These are phyloP conservation scores for Sepiola atlantica DNA, from an alignment of 2,888 invertebrate species.

Conservation along the genomic window DNA sequence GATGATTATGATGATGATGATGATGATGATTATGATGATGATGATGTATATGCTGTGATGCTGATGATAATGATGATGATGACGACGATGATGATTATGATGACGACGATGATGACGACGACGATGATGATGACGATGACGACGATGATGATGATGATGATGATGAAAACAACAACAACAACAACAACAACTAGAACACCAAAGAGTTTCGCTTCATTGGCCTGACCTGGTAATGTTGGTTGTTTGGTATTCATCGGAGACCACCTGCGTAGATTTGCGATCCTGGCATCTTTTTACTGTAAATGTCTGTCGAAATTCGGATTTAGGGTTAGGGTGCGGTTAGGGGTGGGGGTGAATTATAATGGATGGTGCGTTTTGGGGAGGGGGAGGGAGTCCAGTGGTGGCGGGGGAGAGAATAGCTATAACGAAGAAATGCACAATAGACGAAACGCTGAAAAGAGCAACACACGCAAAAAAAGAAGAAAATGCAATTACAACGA, in stretches of 20 bases:
- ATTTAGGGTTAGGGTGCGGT: neutral
- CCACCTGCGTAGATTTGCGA: slow-evolving; percentile 19
- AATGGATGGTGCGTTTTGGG: neutral
- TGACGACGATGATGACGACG: too few relatives aligned
- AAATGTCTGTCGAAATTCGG: neutral
- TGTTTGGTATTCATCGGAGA: neutral
- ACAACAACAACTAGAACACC: neutral
- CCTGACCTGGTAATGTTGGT: neutral
- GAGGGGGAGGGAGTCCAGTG: neutral
- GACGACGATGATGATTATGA: neutral
- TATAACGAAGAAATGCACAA: neutral
- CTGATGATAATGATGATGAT: too few relatives aligned
- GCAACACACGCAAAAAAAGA: neutral
- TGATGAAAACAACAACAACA: too few relatives aligned
- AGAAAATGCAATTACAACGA: too few relatives aligned
- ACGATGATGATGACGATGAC: too few relatives aligned
- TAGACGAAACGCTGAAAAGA: neutral
- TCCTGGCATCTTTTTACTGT: neutral
- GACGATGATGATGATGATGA: too few relatives aligned
- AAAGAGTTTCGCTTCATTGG: neutral
- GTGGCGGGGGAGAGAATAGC: neutral
- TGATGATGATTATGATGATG: too few relatives aligned
- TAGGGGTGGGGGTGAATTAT: neutral
- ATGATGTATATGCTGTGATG: too few relatives aligned
- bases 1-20: too few relatives aligned